These are phyloP conservation scores for Oryzias melastigma DNA, from an alignment of 2,113 vertebrate species.

Conservation along the genomic window DNA sequence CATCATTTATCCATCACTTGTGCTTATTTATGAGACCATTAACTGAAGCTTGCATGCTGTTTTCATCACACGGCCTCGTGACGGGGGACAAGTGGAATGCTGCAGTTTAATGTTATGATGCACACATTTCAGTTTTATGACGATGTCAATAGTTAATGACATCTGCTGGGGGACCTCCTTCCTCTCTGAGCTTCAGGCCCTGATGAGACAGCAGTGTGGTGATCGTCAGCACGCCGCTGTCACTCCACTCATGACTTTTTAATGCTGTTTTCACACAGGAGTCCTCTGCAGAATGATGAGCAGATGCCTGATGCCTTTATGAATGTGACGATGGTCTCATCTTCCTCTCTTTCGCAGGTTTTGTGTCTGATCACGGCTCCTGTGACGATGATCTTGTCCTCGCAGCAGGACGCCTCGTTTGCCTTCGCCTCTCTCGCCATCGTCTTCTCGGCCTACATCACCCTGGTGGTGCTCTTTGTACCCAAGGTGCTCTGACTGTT, in stretches of 20 bases:
- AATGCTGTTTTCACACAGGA: slow-evolving; percentile 59
- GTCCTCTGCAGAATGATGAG: slow-evolving; percentile 49
- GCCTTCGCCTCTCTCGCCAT: slow-evolving; percentile 91
- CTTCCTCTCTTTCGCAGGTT: slow-evolving; percentile 74
- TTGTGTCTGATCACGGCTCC: slow-evolving; percentile 95
- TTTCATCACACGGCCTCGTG: slow-evolving; percentile 15
- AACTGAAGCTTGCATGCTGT: slow-evolving; percentile 17
- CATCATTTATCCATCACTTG: slow-evolving; percentile 29
- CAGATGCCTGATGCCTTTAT: slow-evolving; percentile 55
- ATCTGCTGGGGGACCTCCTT: slow-evolving; percentile 44
- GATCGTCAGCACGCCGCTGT: slow-evolving; percentile 43
- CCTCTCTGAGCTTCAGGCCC: slow-evolving; percentile 36
- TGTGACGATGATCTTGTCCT: slow-evolving; percentile 94
- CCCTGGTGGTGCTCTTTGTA: slow-evolving; percentile 92
- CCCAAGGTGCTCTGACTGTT: slow-evolving; percentile 82
- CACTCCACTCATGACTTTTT: slow-evolving; percentile 61
- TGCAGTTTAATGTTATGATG: slow-evolving; percentile 31
- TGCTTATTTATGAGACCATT: slow-evolving; percentile 34
- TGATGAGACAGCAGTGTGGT: slow-evolving; percentile 45
- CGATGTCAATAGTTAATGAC: slow-evolving; percentile 55
- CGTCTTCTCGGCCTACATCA: slow-evolving; percentile 95
- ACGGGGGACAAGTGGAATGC: slow-evolving; percentile 5
- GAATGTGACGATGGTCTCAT: slow-evolving; percentile 38
- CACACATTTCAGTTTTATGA: slow-evolving; percentile 37
- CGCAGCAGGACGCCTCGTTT: slow-evolving; percentile 94